Evolutionary conservation across 2,888 invertebrate genomes (phyloP).

Genomic region (Lycaena phlaeas): DNA sequence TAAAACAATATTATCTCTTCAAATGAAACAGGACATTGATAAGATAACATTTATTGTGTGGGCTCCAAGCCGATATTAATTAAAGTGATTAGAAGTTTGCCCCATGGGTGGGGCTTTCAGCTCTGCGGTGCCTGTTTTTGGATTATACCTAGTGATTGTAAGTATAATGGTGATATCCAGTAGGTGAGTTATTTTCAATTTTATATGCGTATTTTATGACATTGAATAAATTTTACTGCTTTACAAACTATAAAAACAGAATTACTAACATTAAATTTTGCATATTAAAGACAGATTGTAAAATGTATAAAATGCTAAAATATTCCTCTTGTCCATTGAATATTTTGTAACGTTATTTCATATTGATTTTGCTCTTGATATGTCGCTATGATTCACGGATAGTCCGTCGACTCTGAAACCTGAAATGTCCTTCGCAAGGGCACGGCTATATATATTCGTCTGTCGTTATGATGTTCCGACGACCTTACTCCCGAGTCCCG

Average conservation of each 20-base stretch:
- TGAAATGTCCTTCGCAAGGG: constrained; percentile 49
- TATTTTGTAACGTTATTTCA: background rate
- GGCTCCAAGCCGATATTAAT: background rate
- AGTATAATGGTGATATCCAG: background rate
- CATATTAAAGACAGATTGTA: too few species aligned
- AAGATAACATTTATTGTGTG: constrained; percentile 4
- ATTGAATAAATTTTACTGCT: background rate
- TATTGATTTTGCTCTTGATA: background rate
- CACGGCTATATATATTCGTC: constrained; percentile 26
- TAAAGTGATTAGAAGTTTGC: background rate
- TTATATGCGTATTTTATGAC: background rate
- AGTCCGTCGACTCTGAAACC: constrained; percentile 9
- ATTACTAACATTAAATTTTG: background rate
- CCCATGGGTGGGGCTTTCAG: background rate
- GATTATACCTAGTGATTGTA: background rate
- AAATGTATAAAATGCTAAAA: background rate
- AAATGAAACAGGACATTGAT: background rate
- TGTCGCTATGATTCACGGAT: background rate
- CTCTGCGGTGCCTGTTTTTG: background rate
- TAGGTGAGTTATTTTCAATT: constrained; percentile 2
- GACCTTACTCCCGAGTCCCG: constrained; percentile 16
- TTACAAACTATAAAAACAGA: background rate
- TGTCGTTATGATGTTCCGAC: constrained; percentile 12
- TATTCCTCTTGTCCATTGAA: background rate
- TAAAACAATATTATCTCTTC: background rate